Conservation (phyloP, 2,888 invertebrate genomes). For the Miltochrista miniata region DNA sequence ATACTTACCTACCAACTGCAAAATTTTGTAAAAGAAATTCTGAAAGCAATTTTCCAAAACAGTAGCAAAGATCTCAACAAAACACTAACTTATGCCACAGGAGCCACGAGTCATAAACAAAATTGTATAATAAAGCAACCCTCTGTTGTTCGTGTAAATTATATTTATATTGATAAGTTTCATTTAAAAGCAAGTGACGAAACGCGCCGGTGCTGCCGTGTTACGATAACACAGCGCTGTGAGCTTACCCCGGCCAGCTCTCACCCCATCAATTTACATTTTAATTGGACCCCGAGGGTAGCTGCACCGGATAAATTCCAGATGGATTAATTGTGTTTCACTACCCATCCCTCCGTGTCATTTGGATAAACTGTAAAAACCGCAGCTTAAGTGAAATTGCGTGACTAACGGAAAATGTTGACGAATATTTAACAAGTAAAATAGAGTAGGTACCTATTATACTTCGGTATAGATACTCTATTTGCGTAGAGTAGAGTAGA, state of each 20-base stretch:
- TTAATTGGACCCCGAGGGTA: constrained; percentile 66
- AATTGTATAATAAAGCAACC: background rate
- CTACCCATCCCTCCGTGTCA: constrained; percentile 24
- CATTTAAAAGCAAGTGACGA: constrained; percentile 12
- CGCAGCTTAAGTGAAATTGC: constrained; percentile 4
- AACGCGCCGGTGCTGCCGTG: constrained; percentile 23
- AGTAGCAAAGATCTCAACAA: too few species aligned
- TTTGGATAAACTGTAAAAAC: constrained; percentile 21
- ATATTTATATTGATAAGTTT: constrained; percentile 28
- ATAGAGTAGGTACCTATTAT: too few species aligned
- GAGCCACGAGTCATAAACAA: background rate
- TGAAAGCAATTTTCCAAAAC: too few species aligned
- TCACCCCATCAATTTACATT: constrained; percentile 60
- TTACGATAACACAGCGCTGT: constrained; percentile 19
- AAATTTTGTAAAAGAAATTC: too few species aligned
- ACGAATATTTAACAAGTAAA: too few species aligned
- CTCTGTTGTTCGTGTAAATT: constrained; percentile 5
- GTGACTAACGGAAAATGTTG: background rate
- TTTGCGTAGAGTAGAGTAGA: too few species aligned
- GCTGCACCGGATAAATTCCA: constrained; percentile 64
- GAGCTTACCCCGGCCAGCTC: constrained; percentile 10
- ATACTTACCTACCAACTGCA: too few species aligned
- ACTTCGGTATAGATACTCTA: too few species aligned
- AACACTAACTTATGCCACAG: background rate
- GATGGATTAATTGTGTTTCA: constrained; percentile 65